Conservation (phyloP, 2,797 vertebrate species). For the Brachymystax lenok region DNA sequence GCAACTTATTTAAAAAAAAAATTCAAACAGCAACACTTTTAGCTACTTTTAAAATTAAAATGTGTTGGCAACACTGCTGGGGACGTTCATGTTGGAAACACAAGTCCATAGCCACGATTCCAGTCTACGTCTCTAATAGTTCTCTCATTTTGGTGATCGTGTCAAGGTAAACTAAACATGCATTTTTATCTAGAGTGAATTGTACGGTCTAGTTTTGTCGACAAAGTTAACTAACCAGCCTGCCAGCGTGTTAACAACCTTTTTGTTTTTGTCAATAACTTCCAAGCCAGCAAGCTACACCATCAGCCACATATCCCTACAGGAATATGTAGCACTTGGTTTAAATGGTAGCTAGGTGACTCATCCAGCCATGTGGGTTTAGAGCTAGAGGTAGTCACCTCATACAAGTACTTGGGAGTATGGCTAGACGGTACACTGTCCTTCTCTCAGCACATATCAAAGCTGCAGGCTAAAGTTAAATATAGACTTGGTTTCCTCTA, state of each 20-base stretch:
- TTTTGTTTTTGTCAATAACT: no score
- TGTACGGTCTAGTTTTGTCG: background rate
- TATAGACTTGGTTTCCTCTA: no score
- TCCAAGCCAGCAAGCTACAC: no score
- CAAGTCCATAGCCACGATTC: background rate
- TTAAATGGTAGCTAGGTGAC: background rate
- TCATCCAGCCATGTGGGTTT: background rate
- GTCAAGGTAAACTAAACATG: background rate
- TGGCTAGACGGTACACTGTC: no score
- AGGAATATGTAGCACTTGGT: background rate
- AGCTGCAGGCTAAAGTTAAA: no score
- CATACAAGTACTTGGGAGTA: no score
- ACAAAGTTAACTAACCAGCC: background rate
- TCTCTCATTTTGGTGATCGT: background rate
- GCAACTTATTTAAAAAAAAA: no score
- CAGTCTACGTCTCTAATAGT: background rate
- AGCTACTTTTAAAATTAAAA: no score
- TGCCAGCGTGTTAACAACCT: background rate
- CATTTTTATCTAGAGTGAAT: background rate
- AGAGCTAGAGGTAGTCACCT: no score
- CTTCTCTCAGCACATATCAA: no score
- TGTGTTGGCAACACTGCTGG: background rate
- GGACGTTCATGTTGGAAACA: conserved; percentile 13
- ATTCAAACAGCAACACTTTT: no score
- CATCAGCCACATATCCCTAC: no score